Percentiles rank a stretch among this genome's conserved stretches.
Conservation (phyloP, 1,140 invertebrate species). For the Psilanteris sp. region DNA sequence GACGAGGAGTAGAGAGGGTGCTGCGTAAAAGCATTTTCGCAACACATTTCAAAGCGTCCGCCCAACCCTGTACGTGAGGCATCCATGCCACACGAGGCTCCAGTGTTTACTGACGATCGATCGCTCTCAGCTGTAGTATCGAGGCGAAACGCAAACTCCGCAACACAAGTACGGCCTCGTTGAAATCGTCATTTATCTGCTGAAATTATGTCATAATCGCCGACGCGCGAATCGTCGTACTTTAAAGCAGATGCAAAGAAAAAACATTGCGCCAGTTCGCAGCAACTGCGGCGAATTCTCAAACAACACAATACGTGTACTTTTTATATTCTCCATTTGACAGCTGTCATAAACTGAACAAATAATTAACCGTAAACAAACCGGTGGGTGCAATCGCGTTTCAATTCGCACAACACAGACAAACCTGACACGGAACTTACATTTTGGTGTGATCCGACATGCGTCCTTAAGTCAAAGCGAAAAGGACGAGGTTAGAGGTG, state of each 20-base stretch:
- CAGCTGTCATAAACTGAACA: too few relatives aligned
- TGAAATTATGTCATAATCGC: background rate
- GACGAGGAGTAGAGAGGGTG: too few relatives aligned
- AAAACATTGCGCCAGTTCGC: too few relatives aligned
- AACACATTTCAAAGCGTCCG: background rate
- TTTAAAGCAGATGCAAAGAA: too few relatives aligned
- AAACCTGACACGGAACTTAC: too few relatives aligned
- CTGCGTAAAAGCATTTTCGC: too few relatives aligned
- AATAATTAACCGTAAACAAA: too few relatives aligned
- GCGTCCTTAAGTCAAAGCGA: constrained; percentile 12
- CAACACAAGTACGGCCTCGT: constrained; percentile 35
- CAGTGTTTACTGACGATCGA: constrained; percentile 60
- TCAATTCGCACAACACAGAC: too few relatives aligned
- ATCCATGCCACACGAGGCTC: constrained; percentile 29
- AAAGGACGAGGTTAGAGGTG: constrained; percentile 26
- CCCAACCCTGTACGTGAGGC: constrained; percentile 15
- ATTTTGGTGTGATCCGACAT: constrained; percentile 33
- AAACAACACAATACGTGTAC: too few relatives aligned
- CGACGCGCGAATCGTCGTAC: background rate
- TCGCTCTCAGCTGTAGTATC: constrained; percentile 54
- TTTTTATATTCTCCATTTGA: too few relatives aligned
- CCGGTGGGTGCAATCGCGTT: too few relatives aligned
- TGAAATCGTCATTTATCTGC: constrained; percentile 7
- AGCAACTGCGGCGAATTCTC: too few relatives aligned
- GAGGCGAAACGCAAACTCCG: constrained; percentile 33